Evolutionary conservation across 2,113 vertebrate species (phyloP).

Genomic region (Solea senegalensis): DNA sequence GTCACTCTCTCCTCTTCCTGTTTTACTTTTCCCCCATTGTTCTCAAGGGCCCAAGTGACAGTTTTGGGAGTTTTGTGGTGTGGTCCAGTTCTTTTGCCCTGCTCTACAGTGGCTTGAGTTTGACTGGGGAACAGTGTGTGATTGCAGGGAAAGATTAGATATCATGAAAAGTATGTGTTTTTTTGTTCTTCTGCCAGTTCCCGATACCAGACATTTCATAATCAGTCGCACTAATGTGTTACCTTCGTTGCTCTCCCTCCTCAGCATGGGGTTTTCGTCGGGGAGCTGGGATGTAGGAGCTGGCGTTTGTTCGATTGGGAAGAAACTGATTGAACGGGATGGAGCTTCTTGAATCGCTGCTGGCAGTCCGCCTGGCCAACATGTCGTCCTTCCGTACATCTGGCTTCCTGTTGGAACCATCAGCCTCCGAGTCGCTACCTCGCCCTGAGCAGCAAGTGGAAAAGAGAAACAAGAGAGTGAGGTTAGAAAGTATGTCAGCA

Average conservation of each 20-base stretch:
- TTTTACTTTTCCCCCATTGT: conserved; percentile 41
- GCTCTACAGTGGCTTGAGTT: conserved; percentile 83
- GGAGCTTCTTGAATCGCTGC: conserved; percentile 87
- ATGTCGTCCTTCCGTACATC: conserved; percentile 98
- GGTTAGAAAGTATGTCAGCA: conserved; percentile 4
- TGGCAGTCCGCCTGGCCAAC: conserved; percentile 90
- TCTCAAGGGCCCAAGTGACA: conserved; percentile 64
- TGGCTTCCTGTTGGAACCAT: conserved; percentile 89
- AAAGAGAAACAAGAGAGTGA: conserved; percentile 12
- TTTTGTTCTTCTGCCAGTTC: background rate
- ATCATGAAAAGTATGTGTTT: conserved; percentile 9
- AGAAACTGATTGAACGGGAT: conserved; percentile 98
- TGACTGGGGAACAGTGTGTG: conserved; percentile 78
- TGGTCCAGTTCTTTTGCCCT: conserved; percentile 52
- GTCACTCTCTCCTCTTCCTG: conserved; percentile 64
- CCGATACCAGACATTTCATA: background rate
- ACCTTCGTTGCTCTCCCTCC: conserved; percentile 91
- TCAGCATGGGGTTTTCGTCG: conserved; percentile 89
- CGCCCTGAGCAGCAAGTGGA: conserved; percentile 79
- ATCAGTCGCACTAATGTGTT: conserved; percentile 70
- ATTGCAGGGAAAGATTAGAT: conserved; percentile 21
- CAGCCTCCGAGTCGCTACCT: conserved; percentile 90
- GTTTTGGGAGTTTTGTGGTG: conserved; percentile 60
- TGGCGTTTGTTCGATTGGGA: conserved; percentile 93
- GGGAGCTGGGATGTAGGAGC: conserved; percentile 86